Base-by-base conservation (phyloP, 2,888 invertebrate genomes). In the Argyresthia goedartella region DNA sequence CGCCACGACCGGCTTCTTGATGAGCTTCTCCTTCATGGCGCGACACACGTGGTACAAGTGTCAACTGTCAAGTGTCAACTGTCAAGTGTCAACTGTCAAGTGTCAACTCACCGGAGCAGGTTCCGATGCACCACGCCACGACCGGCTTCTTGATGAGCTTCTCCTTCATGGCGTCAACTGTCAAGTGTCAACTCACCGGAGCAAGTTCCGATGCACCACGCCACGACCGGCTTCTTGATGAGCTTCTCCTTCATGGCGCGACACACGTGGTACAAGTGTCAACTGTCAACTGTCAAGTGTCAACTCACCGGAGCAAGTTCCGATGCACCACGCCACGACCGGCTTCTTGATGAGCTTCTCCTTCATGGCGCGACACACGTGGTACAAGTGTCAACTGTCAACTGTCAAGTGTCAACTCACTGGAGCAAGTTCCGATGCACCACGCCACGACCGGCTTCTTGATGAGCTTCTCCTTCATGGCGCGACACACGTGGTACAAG, bases 51-150 rank as follows among this genome's bases (percentile, higher is more conserved):
- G 95, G 80, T 99, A 99, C n/a, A n/a, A n/a, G n/a, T n/a, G n/a
- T n/a, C n/a, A n/a, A n/a, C 71, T n/a, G n/a, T n/a, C n/a, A n/a
- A n/a, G n/a, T n/a, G n/a, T n/a, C n/a, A n/a, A n/a, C n/a, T n/a
- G n/a, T n/a, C n/a, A n/a, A 25, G 25, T 25, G 25, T 25, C 25
- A 25, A 25, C 2, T 4, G 2, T 4, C 25, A 4, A 4, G 3
- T 25, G 25, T 25, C 25, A 25, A 25, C 25, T 76, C 60, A 84
- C 92, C 91, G 1, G 93, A 93, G 60, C 93, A 93, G 0, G 93
- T 98, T 10, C 99, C 98, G 63, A 99, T 99, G 71, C 99, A 99
- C 99, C 99, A 99, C 1, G 97, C 97, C 0, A 99, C 94, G 64
- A 99, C 79, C 0, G 99, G 99, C 70, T 99, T 99, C 54, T 92